These are phyloP conservation scores for Clunio marinus DNA, from an alignment of 2,888 invertebrate species.

Conservation along the genomic window DNA sequence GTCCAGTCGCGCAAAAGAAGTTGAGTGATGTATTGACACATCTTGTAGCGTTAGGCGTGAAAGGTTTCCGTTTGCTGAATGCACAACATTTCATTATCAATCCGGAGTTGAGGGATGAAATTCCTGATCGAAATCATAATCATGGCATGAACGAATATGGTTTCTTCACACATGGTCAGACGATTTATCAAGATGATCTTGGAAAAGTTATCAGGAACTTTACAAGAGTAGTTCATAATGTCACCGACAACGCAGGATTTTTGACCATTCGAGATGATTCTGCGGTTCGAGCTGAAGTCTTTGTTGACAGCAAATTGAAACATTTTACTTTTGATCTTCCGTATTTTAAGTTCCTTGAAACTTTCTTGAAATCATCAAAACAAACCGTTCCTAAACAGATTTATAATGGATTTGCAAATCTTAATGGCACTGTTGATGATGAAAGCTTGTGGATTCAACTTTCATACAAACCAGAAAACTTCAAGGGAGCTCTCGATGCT, in stretches of 20 bases:
- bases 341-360: slow-evolving; percentile 9
- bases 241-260: slow-evolving; percentile 53
- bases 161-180: slow-evolving; percentile 62
- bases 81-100: slow-evolving; percentile 65
- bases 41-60: slow-evolving; percentile 72
- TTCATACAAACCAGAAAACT: background rate
- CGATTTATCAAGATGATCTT: slow-evolving; percentile 60
- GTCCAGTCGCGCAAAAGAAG: slow-evolving; percentile 60
- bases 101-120: slow-evolving; percentile 54
- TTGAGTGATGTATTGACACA: slow-evolving; percentile 63
- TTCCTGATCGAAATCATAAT: slow-evolving; percentile 44
- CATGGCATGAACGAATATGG: slow-evolving; percentile 53
- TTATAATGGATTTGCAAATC: slow-evolving; percentile 44
- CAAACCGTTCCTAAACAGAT: slow-evolving; percentile 42
- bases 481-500: slow-evolving; percentile 42
- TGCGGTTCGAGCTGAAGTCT: slow-evolving; percentile 45
- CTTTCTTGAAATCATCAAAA: background rate
- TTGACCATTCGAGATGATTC: slow-evolving; percentile 49
- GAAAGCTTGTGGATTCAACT: slow-evolving; percentile 8
- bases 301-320: slow-evolving; percentile 42
- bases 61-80: slow-evolving; percentile 68
- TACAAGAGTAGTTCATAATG: slow-evolving; percentile 58
- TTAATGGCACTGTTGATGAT: slow-evolving; percentile 19
- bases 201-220: slow-evolving; percentile 60
- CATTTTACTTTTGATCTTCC: slow-evolving; percentile 46